A percentile compares a stretch with the other conserved stretches of the same genome.
Conservation (phyloP, 2,888 invertebrate genomes). For the Leptinotarsa haldemani region DNA sequence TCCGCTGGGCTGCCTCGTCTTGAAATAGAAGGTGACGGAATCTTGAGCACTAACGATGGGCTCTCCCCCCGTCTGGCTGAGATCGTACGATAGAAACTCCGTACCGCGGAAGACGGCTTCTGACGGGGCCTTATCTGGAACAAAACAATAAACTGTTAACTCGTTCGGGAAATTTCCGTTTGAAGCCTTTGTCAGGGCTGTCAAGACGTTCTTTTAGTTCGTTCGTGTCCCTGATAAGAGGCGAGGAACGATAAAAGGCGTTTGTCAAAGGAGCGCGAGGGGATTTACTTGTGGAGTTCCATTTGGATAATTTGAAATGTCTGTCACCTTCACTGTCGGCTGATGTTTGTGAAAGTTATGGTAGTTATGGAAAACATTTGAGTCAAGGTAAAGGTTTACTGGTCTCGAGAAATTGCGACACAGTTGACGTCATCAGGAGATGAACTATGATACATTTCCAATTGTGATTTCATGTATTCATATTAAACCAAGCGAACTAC, state of each 20-base stretch:
- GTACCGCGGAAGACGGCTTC: slow-evolving; percentile 94
- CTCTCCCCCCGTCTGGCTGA: slow-evolving; percentile 86
- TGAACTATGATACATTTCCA: no score
- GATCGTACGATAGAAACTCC: slow-evolving; percentile 92
- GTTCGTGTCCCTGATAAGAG: neutral
- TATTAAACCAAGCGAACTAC: no score
- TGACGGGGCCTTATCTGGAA: slow-evolving; percentile 90
- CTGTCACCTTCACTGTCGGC: neutral
- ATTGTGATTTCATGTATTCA: no score
- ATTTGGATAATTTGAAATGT: neutral
- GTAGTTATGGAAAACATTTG: no score
- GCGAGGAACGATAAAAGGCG: neutral
- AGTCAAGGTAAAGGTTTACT: no score
- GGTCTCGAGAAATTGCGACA: no score
- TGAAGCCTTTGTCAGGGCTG: neutral
- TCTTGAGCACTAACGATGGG: slow-evolving; percentile 92
- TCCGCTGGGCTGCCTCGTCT: slow-evolving; percentile 90
- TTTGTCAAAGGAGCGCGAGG: neutral
- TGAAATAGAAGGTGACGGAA: slow-evolving; percentile 90
- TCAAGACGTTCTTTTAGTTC: neutral
- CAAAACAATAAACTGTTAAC: slow-evolving; percentile 25
- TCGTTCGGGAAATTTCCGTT: slow-evolving; percentile 5
- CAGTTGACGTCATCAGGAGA: no score
- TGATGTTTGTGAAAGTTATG: neutral
- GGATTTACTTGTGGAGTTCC: neutral